These are phyloP conservation scores for Cataglyphis rosenhaueri DNA, from an alignment of 2,888 invertebrate genomes.

Conservation along the genomic window DNA sequence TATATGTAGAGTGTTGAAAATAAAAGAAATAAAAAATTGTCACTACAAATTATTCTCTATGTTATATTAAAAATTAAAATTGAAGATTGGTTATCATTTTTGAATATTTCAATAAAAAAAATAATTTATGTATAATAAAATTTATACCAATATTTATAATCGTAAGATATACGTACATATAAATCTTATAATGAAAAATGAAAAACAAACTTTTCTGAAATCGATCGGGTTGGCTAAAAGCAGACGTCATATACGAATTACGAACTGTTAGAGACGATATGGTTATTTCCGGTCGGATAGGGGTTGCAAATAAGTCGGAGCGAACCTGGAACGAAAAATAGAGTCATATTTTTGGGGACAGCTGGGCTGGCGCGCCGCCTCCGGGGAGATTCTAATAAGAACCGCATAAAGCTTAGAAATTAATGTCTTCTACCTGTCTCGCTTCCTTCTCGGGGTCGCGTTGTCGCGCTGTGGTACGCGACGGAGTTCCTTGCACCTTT, in stretches of 20 bases:
- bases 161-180: neutral
- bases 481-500: conserved; percentile 57
- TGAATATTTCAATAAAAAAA: neutral
- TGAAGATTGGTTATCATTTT: neutral
- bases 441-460: conserved; percentile 37
- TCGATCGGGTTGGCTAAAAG: conserved; percentile 5
- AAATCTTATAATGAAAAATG: neutral
- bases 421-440: conserved; percentile 73
- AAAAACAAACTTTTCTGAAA: conserved; percentile 16
- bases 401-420: conserved; percentile 79
- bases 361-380: conserved; percentile 72
- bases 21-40: neutral
- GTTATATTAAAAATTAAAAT: neutral
- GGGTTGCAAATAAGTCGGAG: conserved; percentile 76
- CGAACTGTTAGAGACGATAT: conserved; percentile 34
- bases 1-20: neutral
- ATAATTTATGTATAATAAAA: neutral
- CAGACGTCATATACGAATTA: neutral
- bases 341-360: conserved; percentile 79
- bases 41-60: neutral
- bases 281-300: conserved; percentile 63
- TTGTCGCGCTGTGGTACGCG: conserved; percentile 47
- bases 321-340: conserved; percentile 75
- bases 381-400: conserved; percentile 80
- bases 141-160: conserved; percentile 3